Base-by-base conservation (phyloP, 2,797 vertebrate genomes). In the Zenarchopterus dispar region DNA sequence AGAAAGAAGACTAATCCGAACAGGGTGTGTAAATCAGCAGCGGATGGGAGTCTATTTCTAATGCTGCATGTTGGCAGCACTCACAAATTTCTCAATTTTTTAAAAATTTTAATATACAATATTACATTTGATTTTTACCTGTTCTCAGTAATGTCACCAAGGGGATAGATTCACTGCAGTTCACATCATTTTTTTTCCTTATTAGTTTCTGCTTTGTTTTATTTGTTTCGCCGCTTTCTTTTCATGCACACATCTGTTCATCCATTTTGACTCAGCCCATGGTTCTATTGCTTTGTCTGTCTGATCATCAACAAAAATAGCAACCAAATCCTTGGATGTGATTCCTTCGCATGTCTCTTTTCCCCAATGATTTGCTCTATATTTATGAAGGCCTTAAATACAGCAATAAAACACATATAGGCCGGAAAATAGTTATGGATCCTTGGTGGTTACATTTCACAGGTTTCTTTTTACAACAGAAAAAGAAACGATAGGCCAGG, bases 311-410 rank as follows among this genome's bases (percentile, higher is more conserved):
- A 42, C 71, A 68, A 58, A 75, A 81, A 85, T 44, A 78, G 61
- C 71, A 82, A 79, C 90, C 88, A 85, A 85, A 89, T 85, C 81
- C 74, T 80, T 36, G 49, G 77, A 70, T 67, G 54, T 10, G 64
- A 74, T 69, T 86, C 73, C 75, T 73, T 55, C 52, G 62, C 36
- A 41, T 8, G 70, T 84, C 56, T 49, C 67, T 55, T 67, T 62
- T 63, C 80, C 75, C 84, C 69, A 84, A 81, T 82, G 80, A 76
- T 84, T 87, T 85, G 84, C 86, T 82, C 73, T 78, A 85, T 92
- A 91, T 92, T 91, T 90, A 92, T 81, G 85, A 88, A 79, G 81
- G 75, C 75, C 88, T 86, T 91, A 91, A 90, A 91, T 85, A 81
- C 44, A 52, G 81, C 88, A 80, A 87, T 91, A 93, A 90, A 91